Conservation (phyloP, 2,888 invertebrate genomes). For the Drosophila atripex region DNA sequence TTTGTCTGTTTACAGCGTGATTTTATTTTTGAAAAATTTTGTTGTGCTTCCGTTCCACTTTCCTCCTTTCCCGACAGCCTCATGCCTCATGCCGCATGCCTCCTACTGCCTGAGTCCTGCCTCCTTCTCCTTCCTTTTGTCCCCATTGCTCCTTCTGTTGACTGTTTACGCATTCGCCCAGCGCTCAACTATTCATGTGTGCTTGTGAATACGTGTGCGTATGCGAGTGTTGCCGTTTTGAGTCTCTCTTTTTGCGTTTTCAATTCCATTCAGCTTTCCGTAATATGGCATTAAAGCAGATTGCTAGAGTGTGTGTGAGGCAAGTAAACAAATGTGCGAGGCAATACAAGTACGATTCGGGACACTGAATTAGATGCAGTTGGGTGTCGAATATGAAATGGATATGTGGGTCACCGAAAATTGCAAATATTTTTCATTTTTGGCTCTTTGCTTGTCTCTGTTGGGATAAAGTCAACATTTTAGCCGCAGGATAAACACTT, state of each 20-base stretch:
- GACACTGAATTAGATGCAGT: constrained; percentile 49
- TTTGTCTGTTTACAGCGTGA: constrained; percentile 69
- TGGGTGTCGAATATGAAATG: constrained; percentile 28
- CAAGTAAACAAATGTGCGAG: constrained; percentile 42
- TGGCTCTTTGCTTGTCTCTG: neutral
- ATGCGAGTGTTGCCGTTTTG: constrained; percentile 12
- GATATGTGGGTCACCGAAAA: constrained; percentile 44
- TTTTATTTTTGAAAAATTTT: constrained; percentile 65
- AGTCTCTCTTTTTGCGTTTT: constrained; percentile 52
- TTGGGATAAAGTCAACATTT: constrained; percentile 19
- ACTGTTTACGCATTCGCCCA: constrained; percentile 61
- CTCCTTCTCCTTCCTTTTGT: neutral
- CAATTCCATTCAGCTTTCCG: constrained; percentile 64
- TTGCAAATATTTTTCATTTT: constrained; percentile 20
- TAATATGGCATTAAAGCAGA: constrained; percentile 69
- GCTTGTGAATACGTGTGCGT: constrained; percentile 13
- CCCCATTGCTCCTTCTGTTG: constrained; percentile 12
- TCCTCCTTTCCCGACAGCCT: constrained; percentile 17
- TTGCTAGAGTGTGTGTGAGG: constrained; percentile 37
- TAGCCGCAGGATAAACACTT: constrained; percentile 4
- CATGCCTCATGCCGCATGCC: neutral
- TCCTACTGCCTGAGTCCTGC: neutral
- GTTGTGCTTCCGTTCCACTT: constrained; percentile 57
- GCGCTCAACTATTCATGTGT: constrained; percentile 26
- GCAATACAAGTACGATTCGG: constrained; percentile 48